A percentile compares a stretch with the other conserved stretches of the same genome.
Conservation (phyloP, 1,140 invertebrate genomes). For the Zaprionus taronus region DNA sequence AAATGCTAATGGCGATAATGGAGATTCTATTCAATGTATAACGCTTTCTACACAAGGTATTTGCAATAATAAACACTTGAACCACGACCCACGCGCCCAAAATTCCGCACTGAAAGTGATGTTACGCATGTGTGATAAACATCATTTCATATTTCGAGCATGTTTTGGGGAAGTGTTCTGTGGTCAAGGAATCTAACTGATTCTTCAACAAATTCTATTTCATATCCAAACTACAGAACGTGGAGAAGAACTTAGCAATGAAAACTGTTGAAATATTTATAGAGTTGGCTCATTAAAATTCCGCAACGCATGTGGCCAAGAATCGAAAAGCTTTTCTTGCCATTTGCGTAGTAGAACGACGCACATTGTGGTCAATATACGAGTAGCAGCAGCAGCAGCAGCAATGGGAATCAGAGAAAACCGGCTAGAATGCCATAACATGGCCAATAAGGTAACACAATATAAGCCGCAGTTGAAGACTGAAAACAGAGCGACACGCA, state of each 20-base stretch:
- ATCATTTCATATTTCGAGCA: background rate
- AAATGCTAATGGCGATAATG: slow-evolving; percentile 23
- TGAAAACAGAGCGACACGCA: slow-evolving; percentile 40
- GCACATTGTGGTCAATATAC: slow-evolving; percentile 66
- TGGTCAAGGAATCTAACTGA: background rate
- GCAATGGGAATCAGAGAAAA: slow-evolving; percentile 31
- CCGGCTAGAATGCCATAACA: slow-evolving; percentile 66
- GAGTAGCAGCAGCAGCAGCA: slow-evolving; percentile 10
- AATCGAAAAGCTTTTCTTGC: slow-evolving; percentile 30
- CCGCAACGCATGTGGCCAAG: slow-evolving; percentile 26
- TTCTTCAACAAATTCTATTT: background rate
- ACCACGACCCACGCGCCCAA: slow-evolving; percentile 11
- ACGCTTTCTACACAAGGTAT: slow-evolving; percentile 3
- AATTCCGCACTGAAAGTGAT: background rate
- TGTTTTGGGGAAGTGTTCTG: background rate
- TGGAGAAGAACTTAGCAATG: too few species aligned
- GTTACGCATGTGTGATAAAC: slow-evolving; percentile 1
- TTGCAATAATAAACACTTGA: slow-evolving; percentile 27
- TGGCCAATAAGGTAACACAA: slow-evolving; percentile 70
- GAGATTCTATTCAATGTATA: background rate
- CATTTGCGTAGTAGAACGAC: slow-evolving; percentile 62
- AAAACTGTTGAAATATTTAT: background rate
- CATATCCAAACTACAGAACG: background rate
- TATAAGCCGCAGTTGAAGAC: slow-evolving; percentile 52
- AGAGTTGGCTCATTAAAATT: slow-evolving; percentile 26